Evolutionary conservation across 2,797 vertebrate species (phyloP).

Genomic region (Eulemur coronatus): DNA sequence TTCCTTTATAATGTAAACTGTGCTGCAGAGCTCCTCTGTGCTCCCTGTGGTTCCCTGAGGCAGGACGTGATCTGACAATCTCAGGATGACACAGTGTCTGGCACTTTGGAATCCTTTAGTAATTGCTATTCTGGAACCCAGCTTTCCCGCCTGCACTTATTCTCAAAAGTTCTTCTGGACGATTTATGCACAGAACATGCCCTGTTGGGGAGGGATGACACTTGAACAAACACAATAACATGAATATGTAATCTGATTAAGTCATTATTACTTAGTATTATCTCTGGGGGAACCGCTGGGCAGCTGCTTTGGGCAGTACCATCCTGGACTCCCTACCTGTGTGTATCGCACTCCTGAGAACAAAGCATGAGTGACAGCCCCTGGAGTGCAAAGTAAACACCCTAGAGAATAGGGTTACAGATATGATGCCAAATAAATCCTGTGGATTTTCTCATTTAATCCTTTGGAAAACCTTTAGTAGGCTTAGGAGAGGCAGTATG

Average conservation of each 20-base stretch:
- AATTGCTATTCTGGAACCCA: neutral
- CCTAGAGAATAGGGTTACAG: neutral
- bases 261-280: neutral
- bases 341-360: neutral
- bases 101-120: neutral
- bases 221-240: neutral
- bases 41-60: neutral
- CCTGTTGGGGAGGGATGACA: neutral
- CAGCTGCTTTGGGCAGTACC: neutral
- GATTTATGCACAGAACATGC: neutral
- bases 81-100: neutral
- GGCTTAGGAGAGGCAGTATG: neutral
- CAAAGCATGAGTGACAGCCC: neutral
- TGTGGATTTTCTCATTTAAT: neutral
- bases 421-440: neutral
- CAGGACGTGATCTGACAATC: neutral
- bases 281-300: neutral
- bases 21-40: neutral
- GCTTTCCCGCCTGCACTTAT: neutral
- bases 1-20: neutral
- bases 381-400: neutral
- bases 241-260: neutral
- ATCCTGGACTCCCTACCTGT: neutral
- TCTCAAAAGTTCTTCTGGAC: neutral
- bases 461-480: neutral